Base-by-base conservation (phyloP, 2,797 vertebrate genomes). In the Leptatherina wallacei region DNA sequence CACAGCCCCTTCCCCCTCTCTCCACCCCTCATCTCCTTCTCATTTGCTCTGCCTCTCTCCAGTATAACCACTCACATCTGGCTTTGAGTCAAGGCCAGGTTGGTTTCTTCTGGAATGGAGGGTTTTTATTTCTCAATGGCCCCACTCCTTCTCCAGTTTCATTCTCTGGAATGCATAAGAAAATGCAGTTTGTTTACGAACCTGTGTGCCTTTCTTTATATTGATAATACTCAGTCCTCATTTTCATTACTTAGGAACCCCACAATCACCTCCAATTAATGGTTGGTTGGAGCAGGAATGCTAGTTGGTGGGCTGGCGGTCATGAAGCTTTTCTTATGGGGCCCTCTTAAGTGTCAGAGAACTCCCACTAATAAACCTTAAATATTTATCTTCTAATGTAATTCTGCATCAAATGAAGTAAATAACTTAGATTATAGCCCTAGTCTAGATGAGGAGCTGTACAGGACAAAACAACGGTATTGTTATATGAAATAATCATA, bases 81-180 rank as follows among this genome's bases (percentile, higher is more conserved):
- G 93, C 92, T 94, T 94, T 93, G 91, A 92, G 92, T 92, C 83
- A 80, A 91, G 86, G 91, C 93, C 90, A 93, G 87, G 87, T 90
- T 91, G 89, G 89, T 92, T 94, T 93, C 89, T 92, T 81, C 71
- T 89, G 91, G 90, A 94, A 93, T 90, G 85, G 83, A 87, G 87
- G 77, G 78, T 75, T 91, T 93, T 92, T 92, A 91, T 94, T 93
- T 92, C 90, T 93, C 88, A 91, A 89, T 89, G 89, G 87, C 88
- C 89, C 84, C 84, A 61, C 74, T 84, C 78, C 76, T 80, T 90
- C 92, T 94, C 89, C 67, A 70, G 90, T 94, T 93, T 91, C 92
- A 85, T 80, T 70, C 82, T 85, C 85, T 20, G 76, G 89, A 85
- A 78, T 71, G 54, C 52, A 36, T 27, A 81, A 61, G 71, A 88